Evolutionary conservation across 2,113 vertebrate genomes (phyloP), one percentile per base, ranked within the genome.

Genomic region (Rutilus rutilus): DNA sequence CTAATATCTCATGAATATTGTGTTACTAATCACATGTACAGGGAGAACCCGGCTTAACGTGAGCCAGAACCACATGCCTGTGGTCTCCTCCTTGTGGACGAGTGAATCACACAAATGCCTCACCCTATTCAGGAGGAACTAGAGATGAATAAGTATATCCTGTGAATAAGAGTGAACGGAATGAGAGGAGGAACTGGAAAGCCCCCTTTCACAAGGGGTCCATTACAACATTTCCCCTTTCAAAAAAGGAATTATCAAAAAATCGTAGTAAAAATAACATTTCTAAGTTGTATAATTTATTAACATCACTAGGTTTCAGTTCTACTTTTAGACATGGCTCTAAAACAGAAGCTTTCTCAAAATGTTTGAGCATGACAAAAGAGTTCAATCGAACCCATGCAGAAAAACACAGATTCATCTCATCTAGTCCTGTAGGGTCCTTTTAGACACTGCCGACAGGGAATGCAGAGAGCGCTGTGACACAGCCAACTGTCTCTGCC

Each of bases 111-210:
- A 17, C 6, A 8, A 25, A 74, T 74, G 71, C 42, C 30, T 36
- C 57, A 60, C 6, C 6, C 10, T 2, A 78, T 25, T 60, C 52
- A n/a, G 23, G 23, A 62, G 57, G 77, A 79, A 42, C 77, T 42
- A 62, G 12, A 62, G 57, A 60, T 17, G 11, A 62, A 62, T 42
- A 57, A 42, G 57, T 25, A 62, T 23, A 79, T 79, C 77, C 57
- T 62, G 77, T 79, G 52, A 74, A 27, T 74, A 52, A 59, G 57
- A 59, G 23, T 27, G 1, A 15, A 79, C 42, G 36, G 57, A 79
- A 79, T 25, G 21, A 62, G 25, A 78, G 19, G 12, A 78, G 54
- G 77, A 78, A 59, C 77, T 25, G 33, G 30, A 78, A 57, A 60
- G 33, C 33, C 77, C 57, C 77, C 14, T 5, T 45, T 62, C 30